These are phyloP conservation scores for Pygoscelis antarcticus DNA, from an alignment of 2,113 vertebrate species.

Conservation along the genomic window DNA sequence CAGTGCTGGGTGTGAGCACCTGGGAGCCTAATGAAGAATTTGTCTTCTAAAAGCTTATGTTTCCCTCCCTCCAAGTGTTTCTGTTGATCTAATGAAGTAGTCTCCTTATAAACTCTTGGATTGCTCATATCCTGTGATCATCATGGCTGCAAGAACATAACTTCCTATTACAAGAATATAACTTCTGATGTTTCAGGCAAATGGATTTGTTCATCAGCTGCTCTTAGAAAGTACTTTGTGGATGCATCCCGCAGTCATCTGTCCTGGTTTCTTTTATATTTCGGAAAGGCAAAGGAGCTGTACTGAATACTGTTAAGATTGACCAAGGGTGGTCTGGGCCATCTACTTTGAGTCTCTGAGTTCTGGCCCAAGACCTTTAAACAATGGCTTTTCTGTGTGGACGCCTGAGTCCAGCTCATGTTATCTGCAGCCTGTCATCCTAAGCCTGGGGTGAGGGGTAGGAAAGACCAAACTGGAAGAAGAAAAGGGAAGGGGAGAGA, in stretches of 20 bases:
- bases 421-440: neutral
- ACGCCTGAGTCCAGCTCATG: neutral
- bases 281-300: neutral
- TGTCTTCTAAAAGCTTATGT: neutral
- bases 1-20: neutral
- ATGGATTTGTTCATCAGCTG: neutral
- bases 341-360: neutral
- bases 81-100: neutral
- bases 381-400: neutral
- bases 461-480: neutral
- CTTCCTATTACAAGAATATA: neutral
- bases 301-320: neutral
- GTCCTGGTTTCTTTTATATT: constrained; percentile 12
- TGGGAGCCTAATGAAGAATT: neutral
- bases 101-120: neutral
- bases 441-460: neutral
- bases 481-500: neutral
- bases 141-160: rapidly evolving
- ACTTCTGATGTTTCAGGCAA: neutral
- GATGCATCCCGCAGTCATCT: neutral
- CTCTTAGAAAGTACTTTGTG: neutral
- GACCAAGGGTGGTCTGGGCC: neutral
- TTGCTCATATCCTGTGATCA: neutral
- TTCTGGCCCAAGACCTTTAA: neutral
- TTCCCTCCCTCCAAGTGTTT: neutral